Percentiles rank a stretch among this genome's conserved stretches.
phyloP scores from a whole-genome alignment of 92 coral and sea anemone genomes.

The Hydrozoanthus gracilis region DNA sequence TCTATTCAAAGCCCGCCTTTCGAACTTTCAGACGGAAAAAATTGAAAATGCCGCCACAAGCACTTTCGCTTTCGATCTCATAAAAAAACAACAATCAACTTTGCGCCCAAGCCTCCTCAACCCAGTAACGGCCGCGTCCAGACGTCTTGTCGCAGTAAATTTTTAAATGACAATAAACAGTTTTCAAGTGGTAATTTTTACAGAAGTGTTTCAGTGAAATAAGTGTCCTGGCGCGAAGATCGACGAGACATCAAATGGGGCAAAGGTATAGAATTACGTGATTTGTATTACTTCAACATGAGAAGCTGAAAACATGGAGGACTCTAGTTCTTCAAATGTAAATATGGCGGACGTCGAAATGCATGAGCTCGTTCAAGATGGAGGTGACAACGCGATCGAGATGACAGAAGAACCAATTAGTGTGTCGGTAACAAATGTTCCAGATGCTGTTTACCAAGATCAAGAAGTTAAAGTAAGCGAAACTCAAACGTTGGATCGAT shows the following conservation, averaged over 20 bases:
- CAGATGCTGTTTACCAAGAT: slow-evolving; percentile 79
- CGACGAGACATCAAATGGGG: background rate
- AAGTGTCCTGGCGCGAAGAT: background rate
- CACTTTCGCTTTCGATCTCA: slow-evolving; percentile 5
- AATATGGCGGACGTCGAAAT: slow-evolving; percentile 48
- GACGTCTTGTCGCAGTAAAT: background rate
- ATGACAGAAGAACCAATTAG: slow-evolving; percentile 60
- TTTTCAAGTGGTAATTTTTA: too few relatives aligned
- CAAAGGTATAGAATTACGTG: slow-evolving; percentile 1
- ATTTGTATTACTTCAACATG: background rate
- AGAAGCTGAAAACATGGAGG: slow-evolving; percentile 6
- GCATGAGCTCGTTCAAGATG: background rate
- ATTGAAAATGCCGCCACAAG: slow-evolving; percentile 23
- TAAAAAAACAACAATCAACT: background rate
- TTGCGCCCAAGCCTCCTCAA: background rate
- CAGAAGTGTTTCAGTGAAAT: too few relatives aligned
- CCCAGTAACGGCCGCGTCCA: background rate
- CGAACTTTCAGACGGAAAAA: background rate
- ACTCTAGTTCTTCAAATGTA: background rate
- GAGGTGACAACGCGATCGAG: background rate
- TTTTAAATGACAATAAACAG: background rate
- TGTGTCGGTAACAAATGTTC: slow-evolving; percentile 91
- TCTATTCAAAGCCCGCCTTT: background rate
- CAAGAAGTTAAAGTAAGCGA: slow-evolving; percentile 72
- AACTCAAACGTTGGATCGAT: background rate